These are phyloP conservation scores for Apotomis turbidana DNA, from an alignment of 2,888 invertebrate genomes.

Conservation along the genomic window DNA sequence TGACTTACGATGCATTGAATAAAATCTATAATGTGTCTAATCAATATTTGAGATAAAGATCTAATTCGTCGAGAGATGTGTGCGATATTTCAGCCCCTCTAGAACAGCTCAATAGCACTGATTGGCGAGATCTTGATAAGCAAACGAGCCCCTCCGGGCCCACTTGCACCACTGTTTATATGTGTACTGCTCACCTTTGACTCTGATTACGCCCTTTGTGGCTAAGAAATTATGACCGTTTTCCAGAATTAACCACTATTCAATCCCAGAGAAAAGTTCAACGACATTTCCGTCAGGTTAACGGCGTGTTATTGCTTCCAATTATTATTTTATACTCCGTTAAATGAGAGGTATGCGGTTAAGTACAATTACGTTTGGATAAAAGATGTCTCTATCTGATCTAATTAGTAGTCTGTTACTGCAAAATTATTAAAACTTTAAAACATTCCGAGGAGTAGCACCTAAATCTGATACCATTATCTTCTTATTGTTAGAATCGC, in stretches of 20 bases:
- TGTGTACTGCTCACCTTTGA: conserved; percentile 58
- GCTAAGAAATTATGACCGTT: conserved; percentile 43
- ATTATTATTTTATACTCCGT: conserved; percentile 33
- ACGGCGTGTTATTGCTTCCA: neutral
- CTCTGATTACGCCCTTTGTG: conserved; percentile 63
- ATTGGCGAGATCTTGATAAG: conserved; percentile 78
- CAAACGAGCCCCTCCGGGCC: conserved; percentile 46
- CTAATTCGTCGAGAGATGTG: conserved; percentile 37
- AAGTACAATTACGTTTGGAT: neutral
- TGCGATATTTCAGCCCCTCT: conserved; percentile 26
- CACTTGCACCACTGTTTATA: conserved; percentile 53
- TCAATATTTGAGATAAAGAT: conserved; percentile 35
- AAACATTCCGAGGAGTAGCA: neutral
- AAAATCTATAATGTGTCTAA: conserved; percentile 20
- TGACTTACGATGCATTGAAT: neutral
- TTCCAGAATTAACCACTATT: conserved; percentile 41
- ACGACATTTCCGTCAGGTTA: neutral
- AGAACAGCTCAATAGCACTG: conserved; percentile 64
- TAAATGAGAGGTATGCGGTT: conserved; percentile 14
- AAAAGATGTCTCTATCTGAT: neutral
- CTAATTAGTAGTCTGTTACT: conserved; percentile 6
- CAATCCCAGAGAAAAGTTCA: conserved; percentile 3
- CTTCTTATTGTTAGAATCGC: neutral
- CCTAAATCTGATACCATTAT: neutral
- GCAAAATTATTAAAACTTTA: neutral